These are phyloP conservation scores for Pocillopora meandrina DNA, from an alignment of 92 coral and sea anemone genomes.

Conservation along the genomic window DNA sequence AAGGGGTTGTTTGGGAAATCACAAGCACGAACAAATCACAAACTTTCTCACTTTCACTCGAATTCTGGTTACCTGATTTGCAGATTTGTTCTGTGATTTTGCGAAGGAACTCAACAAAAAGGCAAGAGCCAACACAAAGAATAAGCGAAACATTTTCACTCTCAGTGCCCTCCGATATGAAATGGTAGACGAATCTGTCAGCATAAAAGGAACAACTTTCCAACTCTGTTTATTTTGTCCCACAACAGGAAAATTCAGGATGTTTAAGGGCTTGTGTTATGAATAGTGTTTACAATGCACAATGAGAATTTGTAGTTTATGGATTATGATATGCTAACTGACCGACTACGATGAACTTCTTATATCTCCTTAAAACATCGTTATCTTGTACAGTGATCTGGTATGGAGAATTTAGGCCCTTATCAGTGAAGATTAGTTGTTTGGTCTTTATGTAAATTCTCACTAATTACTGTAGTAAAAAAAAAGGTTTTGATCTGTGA, in stretches of 20 bases:
- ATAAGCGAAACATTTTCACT: conserved; percentile 10
- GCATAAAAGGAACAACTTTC: background rate
- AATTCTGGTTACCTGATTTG: conserved; percentile 4
- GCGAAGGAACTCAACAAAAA: background rate
- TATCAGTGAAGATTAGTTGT: too few relatives aligned
- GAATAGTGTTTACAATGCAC: background rate
- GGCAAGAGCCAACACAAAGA: background rate
- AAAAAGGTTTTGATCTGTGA: background rate
- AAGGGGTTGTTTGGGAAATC: too few relatives aligned
- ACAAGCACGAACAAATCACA: too few relatives aligned
- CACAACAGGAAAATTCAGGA: too few relatives aligned
- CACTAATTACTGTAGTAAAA: background rate
- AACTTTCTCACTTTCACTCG: too few relatives aligned
- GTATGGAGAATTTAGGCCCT: too few relatives aligned
- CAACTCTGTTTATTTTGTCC: background rate
- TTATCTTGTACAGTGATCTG: too few relatives aligned
- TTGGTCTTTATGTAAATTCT: too few relatives aligned
- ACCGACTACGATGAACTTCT: too few relatives aligned
- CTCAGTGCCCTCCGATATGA: background rate
- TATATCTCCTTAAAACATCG: too few relatives aligned
- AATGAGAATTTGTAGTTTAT: background rate
- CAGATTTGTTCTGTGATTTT: background rate
- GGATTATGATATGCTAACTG: too few relatives aligned
- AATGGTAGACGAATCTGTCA: background rate
- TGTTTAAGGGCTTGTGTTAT: too few relatives aligned